phyloP scores from a whole-genome alignment of 2,113 vertebrate species.

The Scytalopus superciliaris region DNA sequence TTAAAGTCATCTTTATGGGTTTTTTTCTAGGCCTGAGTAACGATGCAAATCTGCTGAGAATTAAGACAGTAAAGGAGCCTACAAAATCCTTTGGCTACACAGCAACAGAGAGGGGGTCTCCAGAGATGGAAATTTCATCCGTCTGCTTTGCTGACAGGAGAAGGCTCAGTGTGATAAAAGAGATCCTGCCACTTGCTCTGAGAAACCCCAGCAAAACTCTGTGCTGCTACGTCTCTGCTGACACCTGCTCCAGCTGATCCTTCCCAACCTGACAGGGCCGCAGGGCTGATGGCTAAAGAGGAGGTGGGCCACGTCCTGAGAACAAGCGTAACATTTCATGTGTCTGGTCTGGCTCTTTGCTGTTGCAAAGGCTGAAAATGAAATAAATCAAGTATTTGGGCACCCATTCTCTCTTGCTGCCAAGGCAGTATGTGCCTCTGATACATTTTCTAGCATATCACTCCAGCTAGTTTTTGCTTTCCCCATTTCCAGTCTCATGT shows the following conservation, averaged over 20 bases:
- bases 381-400: background rate
- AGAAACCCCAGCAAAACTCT: conserved; percentile 40
- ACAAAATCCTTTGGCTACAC: conserved; percentile 60
- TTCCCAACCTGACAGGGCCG: conserved; percentile 29
- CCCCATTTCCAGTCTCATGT: background rate
- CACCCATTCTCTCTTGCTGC: background rate
- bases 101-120: conserved; percentile 38
- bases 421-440: background rate
- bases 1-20: background rate
- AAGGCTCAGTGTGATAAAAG: conserved; percentile 74
- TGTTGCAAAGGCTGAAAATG: background rate
- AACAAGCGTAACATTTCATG: background rate
- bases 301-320: conserved; percentile 11
- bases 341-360: background rate
- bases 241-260: conserved; percentile 72
- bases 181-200: conserved; percentile 69
- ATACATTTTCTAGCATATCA: background rate
- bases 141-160: conserved; percentile 71
- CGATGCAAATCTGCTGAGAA: conserved; percentile 56
- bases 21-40: background rate
- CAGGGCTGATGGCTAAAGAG: background rate
- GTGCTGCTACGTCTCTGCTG: conserved; percentile 46
- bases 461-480: background rate
- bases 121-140: conserved; percentile 73
- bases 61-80: conserved; percentile 55